Evolutionary conservation across 2,113 vertebrate genomes (phyloP), one percentile per base, ranked within the genome.

Genomic region (Dermatemys mawii): DNA sequence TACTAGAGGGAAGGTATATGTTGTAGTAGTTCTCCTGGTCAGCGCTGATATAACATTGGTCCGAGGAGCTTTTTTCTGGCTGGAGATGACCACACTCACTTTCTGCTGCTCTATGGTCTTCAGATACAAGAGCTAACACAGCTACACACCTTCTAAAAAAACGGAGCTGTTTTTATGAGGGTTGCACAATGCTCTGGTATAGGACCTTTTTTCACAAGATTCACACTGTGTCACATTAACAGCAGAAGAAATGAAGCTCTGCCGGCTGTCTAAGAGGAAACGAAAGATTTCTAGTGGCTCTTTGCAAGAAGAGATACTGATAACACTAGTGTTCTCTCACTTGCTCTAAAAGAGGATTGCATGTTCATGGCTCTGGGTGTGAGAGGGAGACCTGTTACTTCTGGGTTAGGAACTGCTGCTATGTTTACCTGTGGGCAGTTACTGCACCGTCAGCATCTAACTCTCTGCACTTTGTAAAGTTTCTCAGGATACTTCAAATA

Each of bases 391-490:
- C 93, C 60, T 78, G 49, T 85, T 86, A 90, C 78, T 90, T 79
- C 78, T 94, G 54, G n/a, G 78, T 91, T 95, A 95, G 86, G 78
- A 86, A 95, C 60, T 11, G 41, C 21, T 89, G 55, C 86, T 91
- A 93, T 96, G 95, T 96, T 89, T 95, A 87, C 51, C 90, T 60
- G 90, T 93, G n/a, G n/a, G 94, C 79, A 94, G 79, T 84, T 41
- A 49, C 44, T 54, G 41, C 49, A 41, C 81, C 70, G 90, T 49
- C n/a, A 29, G 16, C 11, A 10, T 84, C 57, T 84, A 79, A 84
- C 14, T 32, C 35, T 9, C 60, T 24, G 48, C 26, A 3, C 50
- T 79, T 84, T 29, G 44, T 91, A 95, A 84, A 89, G 91, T 9
- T n/a, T 46, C 90, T 94, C 32, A 46, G 92, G 89, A 79, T 87